A percentile compares a stretch with the other conserved stretches of the same genome.
Conservation (phyloP, 2,113 vertebrate species). For the Chaetodon auriga region DNA sequence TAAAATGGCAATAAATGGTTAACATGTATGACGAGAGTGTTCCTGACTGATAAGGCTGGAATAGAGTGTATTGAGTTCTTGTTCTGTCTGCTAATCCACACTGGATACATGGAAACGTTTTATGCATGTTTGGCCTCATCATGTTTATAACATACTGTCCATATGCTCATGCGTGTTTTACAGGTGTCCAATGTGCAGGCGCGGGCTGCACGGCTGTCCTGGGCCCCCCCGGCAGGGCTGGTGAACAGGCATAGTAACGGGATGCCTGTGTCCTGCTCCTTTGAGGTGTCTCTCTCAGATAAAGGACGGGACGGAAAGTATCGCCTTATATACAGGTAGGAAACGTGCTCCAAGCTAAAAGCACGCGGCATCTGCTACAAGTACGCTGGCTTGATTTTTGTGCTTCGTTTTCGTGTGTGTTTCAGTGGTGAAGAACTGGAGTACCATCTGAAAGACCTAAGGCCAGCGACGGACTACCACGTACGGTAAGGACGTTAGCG, state of each 20-base stretch:
- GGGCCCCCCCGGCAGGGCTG: slow-evolving; percentile 90
- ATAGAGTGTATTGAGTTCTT: too few relatives aligned
- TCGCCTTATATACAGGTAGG: slow-evolving; percentile 95
- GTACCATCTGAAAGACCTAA: slow-evolving; percentile 94
- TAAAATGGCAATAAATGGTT: too few relatives aligned
- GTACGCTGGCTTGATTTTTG: neutral
- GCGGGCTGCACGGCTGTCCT: slow-evolving; percentile 89
- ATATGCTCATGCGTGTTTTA: neutral
- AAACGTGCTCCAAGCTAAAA: rapidly evolving
- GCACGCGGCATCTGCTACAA: neutral
- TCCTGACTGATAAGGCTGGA: too few relatives aligned
- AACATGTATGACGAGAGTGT: too few relatives aligned
- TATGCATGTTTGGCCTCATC: neutral
- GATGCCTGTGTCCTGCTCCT: slow-evolving; percentile 92
- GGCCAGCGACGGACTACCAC: slow-evolving; percentile 96
- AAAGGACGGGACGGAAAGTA: slow-evolving; percentile 96
- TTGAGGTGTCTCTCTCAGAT: slow-evolving; percentile 95
- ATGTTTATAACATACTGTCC: neutral
- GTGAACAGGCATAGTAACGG: slow-evolving; percentile 89
- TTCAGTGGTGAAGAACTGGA: slow-evolving; percentile 96
- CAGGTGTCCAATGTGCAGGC: slow-evolving; percentile 95
- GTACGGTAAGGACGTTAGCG: slow-evolving; percentile 88
- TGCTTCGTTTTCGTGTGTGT: slow-evolving; percentile 44
- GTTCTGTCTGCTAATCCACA: neutral
- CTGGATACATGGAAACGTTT: neutral